Conservation (phyloP, 2,113 vertebrate species). For the Ellobius talpinus region DNA sequence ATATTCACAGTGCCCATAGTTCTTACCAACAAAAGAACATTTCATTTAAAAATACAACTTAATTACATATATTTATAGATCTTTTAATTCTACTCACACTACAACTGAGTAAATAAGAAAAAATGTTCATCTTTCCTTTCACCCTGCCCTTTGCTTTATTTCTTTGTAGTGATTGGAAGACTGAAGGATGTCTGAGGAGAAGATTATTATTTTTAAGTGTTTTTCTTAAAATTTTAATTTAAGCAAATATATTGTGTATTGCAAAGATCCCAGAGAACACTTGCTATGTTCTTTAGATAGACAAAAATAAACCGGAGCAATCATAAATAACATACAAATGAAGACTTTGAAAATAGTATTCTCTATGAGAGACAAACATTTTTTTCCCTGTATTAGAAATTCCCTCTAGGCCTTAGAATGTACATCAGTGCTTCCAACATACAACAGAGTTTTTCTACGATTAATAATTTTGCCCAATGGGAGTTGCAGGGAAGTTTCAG, state of each 20-base stretch:
- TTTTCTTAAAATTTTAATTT: neutral
- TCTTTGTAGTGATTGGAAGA: neutral
- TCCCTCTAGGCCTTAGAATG: neutral
- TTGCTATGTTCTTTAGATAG: neutral
- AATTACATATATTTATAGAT: neutral
- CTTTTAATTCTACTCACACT: neutral
- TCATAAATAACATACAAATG: neutral
- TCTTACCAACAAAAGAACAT: neutral
- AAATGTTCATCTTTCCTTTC: neutral
- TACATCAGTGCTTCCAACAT: neutral
- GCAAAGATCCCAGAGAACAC: neutral
- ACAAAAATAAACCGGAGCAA: neutral
- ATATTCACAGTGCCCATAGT: neutral
- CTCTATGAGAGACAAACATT: neutral
- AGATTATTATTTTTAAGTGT: no score
- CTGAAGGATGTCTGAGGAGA: neutral
- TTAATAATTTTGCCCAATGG: neutral
- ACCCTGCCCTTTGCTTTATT: no score
- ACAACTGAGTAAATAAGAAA: neutral
- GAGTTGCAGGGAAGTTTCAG: rapidly evolving
- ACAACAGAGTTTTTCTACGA: neutral
- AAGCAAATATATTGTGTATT: neutral
- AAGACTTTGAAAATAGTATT: neutral
- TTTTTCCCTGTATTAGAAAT: neutral
- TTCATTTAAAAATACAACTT: neutral